These are phyloP conservation scores for Girardinichthys multiradiatus DNA, from an alignment of 2,113 vertebrate genomes.

Conservation along the genomic window DNA sequence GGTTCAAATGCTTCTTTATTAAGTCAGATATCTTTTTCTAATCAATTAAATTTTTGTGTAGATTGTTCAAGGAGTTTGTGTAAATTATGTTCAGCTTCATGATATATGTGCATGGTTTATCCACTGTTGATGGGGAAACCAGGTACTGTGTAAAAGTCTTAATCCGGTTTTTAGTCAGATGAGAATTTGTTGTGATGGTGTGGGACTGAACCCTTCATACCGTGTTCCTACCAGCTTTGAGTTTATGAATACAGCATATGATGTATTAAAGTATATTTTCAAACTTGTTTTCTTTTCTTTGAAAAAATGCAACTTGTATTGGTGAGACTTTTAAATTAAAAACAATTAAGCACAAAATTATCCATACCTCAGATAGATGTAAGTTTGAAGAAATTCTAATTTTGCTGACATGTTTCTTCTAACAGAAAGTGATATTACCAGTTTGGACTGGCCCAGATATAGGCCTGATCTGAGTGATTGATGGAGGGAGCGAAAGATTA, in stretches of 20 bases:
- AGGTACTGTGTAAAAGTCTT: slow-evolving; percentile 24
- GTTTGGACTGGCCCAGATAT: too few relatives aligned
- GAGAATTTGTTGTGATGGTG: slow-evolving; percentile 45
- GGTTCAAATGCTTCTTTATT: slow-evolving; percentile 21
- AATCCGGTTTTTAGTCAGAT: slow-evolving; percentile 41
- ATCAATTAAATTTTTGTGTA: slow-evolving; percentile 12
- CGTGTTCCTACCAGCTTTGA: slow-evolving; percentile 47
- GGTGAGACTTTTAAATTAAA: background rate
- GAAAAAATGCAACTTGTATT: background rate
- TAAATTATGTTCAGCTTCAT: background rate
- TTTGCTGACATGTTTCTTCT: background rate
- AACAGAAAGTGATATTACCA: too few relatives aligned
- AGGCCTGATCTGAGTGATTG: too few relatives aligned
- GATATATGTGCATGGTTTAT: slow-evolving; percentile 16
- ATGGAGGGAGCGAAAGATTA: too few relatives aligned
- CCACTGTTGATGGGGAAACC: slow-evolving; percentile 29
- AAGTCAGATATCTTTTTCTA: slow-evolving; percentile 7
- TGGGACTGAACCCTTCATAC: slow-evolving; percentile 18
- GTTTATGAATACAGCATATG: slow-evolving; percentile 44
- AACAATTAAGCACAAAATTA: background rate
- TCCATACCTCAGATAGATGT: background rate
- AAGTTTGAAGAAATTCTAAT: background rate
- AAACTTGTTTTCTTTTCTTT: slow-evolving; percentile 20
- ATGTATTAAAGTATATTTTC: slow-evolving; percentile 74
- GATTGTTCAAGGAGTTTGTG: background rate